A percentile compares a stretch with the other conserved stretches of the same genome.
phyloP scores from a whole-genome alignment of 2,888 invertebrate species.

The Pseudococcus longispinus region DNA sequence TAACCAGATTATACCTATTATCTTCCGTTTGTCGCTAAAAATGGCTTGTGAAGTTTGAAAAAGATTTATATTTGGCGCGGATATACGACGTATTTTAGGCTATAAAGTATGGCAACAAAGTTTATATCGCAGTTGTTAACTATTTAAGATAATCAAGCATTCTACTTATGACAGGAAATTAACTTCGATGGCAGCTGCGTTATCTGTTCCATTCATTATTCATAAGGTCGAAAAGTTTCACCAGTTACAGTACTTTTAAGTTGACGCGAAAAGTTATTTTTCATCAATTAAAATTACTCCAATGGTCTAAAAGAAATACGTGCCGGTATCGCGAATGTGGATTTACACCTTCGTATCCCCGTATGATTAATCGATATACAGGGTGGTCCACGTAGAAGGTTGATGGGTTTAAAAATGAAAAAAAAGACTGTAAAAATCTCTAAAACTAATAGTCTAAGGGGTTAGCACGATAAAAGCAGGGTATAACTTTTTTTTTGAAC shows the following conservation, averaged over 20 bases:
- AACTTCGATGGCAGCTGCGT: constrained; percentile 29
- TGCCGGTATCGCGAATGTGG: not conserved
- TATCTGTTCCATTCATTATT: constrained; percentile 44
- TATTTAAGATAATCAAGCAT: constrained; percentile 47
- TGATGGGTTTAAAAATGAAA: no score
- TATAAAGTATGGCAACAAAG: constrained; percentile 23
- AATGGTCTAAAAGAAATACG: not conserved
- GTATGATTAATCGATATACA: no score
- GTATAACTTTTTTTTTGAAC: no score
- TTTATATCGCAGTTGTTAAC: constrained; percentile 22
- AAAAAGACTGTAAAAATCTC: no score
- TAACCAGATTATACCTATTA: constrained; percentile 29
- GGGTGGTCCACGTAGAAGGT: no score
- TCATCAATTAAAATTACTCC: constrained; percentile 25
- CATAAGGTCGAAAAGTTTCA: constrained; percentile 47
- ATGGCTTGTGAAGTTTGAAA: constrained; percentile 17
- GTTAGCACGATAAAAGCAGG: no score
- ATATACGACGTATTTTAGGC: constrained; percentile 19
- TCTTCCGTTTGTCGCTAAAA: constrained; percentile 34
- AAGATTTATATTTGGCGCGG: constrained; percentile 24
- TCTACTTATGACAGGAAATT: constrained; percentile 51
- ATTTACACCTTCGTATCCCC: not conserved
- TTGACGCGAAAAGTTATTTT: constrained; percentile 40
- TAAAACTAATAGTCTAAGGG: no score
- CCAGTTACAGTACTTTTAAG: constrained; percentile 23